Evolutionary conservation across 1,140 invertebrate genomes (phyloP).

Genomic region (Stegodyphus dumicola): DNA sequence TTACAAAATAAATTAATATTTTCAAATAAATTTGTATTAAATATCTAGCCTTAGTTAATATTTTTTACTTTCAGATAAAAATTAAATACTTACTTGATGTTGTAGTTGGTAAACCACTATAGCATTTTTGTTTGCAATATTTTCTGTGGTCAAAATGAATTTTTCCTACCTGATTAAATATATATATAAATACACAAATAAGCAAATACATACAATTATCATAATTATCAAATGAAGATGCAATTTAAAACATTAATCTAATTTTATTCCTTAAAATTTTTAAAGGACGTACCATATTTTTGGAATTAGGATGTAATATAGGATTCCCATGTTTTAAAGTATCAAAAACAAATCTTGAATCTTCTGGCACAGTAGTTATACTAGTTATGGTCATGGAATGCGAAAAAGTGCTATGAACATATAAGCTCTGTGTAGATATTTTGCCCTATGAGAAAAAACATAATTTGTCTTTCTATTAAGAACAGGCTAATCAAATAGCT

Average conservation of each 20-base stretch:
- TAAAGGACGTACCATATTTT: constrained; percentile 63
- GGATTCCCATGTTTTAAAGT: constrained; percentile 46
- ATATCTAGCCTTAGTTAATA: too few relatives aligned
- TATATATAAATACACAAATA: not conserved
- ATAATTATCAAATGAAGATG: too few relatives aligned
- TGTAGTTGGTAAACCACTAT: constrained; percentile 74
- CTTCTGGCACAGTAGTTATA: constrained; percentile 71
- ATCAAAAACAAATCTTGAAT: constrained; percentile 69
- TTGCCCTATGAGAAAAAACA: constrained; percentile 75
- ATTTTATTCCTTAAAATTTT: too few relatives aligned
- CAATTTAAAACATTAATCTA: too few relatives aligned
- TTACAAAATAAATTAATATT: too few relatives aligned
- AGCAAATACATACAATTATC: not conserved
- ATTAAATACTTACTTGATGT: constrained; percentile 46
- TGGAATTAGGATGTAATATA: constrained; percentile 66
- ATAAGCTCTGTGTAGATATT: constrained; percentile 78
- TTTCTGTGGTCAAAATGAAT: constrained; percentile 78
- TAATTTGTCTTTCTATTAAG: too few relatives aligned
- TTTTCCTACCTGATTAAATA: constrained; percentile 70
- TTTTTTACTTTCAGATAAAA: not conserved
- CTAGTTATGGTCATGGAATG: constrained; percentile 77
- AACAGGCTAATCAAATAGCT: too few relatives aligned
- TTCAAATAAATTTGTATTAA: too few relatives aligned
- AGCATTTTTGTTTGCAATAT: constrained; percentile 80
- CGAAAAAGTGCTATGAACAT: constrained; percentile 80